Evolutionary conservation across 2,797 vertebrate species (phyloP).

Genomic region (Oreochromis grahami): DNA sequence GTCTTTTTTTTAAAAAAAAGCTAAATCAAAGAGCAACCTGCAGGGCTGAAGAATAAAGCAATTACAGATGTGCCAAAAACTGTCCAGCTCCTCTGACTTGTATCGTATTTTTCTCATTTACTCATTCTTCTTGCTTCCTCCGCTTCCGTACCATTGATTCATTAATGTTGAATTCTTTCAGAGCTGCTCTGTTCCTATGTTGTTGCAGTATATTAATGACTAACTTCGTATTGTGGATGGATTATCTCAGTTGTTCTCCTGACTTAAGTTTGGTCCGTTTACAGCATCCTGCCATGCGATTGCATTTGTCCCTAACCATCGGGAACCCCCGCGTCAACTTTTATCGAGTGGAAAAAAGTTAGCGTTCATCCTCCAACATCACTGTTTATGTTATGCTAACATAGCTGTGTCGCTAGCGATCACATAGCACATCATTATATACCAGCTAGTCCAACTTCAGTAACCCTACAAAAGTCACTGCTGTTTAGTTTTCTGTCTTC

Average conservation of each 20-base stretch:
- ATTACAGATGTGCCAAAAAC: neutral
- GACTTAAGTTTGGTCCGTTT: neutral
- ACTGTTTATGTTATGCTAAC: too few relatives aligned
- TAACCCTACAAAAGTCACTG: rapidly evolving
- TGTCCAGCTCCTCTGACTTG: neutral
- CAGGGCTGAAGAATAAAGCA: neutral
- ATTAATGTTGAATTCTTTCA: neutral
- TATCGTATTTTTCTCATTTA: neutral
- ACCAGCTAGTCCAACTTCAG: neutral
- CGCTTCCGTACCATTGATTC: rapidly evolving
- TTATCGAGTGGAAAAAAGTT: neutral
- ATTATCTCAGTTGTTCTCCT: neutral
- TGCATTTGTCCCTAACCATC: neutral
- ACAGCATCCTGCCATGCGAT: neutral
- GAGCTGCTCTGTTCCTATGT: neutral
- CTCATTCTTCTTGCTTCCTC: neutral
- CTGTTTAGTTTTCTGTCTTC: neutral
- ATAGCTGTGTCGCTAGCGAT: too few relatives aligned
- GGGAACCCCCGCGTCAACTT: rapidly evolving
- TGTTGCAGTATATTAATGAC: rapidly evolving
- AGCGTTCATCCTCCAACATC: neutral
- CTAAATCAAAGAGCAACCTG: neutral
- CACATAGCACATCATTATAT: too few relatives aligned
- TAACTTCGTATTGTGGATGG: neutral
- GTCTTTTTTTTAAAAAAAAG: neutral